phyloP scores from a whole-genome alignment of 2,113 vertebrate genomes.

The Platysternon megacephalum region DNA sequence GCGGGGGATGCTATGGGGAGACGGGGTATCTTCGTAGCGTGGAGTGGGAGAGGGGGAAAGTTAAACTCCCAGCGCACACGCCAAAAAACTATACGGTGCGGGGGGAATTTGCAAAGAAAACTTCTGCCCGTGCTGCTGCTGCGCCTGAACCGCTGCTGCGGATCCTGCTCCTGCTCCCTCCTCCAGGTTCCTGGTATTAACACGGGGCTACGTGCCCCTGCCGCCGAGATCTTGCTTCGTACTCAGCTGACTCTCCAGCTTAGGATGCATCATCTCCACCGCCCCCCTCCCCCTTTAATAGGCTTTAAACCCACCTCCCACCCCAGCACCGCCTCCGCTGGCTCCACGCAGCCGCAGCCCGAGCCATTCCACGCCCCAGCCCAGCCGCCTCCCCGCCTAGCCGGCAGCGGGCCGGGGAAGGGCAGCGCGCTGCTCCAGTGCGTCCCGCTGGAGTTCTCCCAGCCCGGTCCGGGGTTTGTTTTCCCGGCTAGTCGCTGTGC shows the following conservation, averaged over 20 bases:
- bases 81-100: neutral
- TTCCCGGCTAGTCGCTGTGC: neutral
- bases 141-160: too few species aligned
- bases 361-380: rapidly evolving
- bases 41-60: neutral
- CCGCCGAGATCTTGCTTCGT: neutral
- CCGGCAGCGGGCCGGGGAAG: neutral
- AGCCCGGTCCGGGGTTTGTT: too few species aligned
- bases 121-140: neutral
- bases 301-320: slow-evolving; percentile 56
- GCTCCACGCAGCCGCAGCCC: neutral
- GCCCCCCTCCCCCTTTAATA: slow-evolving; percentile 49
- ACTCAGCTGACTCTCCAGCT: slow-evolving; percentile 3
- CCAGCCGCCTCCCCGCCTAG: neutral
- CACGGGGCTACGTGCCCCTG: neutral
- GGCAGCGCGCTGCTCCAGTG: neutral
- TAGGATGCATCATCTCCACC: neutral
- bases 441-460: too few species aligned
- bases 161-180: neutral
- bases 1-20: neutral
- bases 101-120: too few species aligned
- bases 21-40: neutral
- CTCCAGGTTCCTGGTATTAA: neutral
- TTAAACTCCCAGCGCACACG: neutral
- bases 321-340: slow-evolving; percentile 11